A percentile compares a stretch with the other conserved stretches of the same genome.
These are phyloP conservation scores for Babyrousa celebensis DNA, from an alignment of 2,797 vertebrate genomes.

Conservation along the genomic window DNA sequence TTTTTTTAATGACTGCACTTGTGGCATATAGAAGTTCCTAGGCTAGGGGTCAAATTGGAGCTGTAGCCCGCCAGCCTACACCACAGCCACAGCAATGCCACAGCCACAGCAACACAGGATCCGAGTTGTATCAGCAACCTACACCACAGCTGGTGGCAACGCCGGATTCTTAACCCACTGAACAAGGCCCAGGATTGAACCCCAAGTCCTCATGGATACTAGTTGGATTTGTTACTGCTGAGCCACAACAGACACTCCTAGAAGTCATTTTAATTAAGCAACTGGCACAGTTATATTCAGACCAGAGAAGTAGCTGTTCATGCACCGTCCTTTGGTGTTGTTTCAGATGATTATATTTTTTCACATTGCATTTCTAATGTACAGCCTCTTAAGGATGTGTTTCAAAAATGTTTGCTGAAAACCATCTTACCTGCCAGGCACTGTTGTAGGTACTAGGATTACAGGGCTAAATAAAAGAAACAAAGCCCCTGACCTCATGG, in stretches of 20 bases:
- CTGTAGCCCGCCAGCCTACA: too few species aligned
- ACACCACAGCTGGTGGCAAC: too few species aligned
- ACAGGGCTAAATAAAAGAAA: conserved; percentile 8
- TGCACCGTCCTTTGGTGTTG: background rate
- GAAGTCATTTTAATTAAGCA: conserved; percentile 71
- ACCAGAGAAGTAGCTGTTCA: background rate
- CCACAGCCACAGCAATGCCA: too few species aligned
- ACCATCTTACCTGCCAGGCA: background rate
- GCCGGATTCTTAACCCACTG: too few species aligned
- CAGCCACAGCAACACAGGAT: too few species aligned
- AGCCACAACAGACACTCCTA: background rate
- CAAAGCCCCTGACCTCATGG: background rate
- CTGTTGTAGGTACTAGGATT: background rate
- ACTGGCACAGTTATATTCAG: background rate
- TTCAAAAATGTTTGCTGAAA: conserved; percentile 37
- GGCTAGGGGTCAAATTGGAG: too few species aligned
- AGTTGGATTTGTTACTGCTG: too few species aligned
- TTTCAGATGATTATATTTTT: background rate
- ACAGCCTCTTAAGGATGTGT: conserved; percentile 12
- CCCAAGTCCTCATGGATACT: too few species aligned
- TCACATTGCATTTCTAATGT: conserved; percentile 60
- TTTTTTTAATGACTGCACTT: too few species aligned
- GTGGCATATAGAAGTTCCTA: too few species aligned
- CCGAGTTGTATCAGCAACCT: too few species aligned
- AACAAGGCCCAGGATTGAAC: too few species aligned